A percentile compares a stretch with the other conserved stretches of the same genome.
These are phyloP conservation scores for Entomyzon cyanotis DNA, from an alignment of 2,113 vertebrate genomes.

Conservation along the genomic window DNA sequence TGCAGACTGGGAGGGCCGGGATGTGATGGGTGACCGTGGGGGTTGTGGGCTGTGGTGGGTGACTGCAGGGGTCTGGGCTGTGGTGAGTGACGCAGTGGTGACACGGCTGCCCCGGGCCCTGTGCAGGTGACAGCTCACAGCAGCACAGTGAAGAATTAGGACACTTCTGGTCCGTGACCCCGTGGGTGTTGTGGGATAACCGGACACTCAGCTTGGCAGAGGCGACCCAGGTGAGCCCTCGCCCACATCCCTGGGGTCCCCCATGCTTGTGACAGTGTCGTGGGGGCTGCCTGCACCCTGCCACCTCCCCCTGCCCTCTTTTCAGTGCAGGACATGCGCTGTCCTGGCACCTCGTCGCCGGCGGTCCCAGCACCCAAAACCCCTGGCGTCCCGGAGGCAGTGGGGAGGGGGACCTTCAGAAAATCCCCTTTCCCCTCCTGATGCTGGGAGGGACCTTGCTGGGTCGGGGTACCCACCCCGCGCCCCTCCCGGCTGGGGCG, in stretches of 20 bases:
- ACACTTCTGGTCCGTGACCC: neutral
- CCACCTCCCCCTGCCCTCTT: neutral
- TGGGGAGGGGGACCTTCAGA: neutral
- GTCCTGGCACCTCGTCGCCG: neutral
- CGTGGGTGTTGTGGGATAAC: neutral
- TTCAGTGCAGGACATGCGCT: neutral
- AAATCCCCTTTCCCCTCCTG: neutral
- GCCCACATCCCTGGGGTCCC: fast-evolving
- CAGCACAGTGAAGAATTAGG: neutral
- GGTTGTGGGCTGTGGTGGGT: too few relatives aligned
- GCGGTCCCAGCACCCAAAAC: neutral
- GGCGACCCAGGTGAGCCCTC: conserved; percentile 49
- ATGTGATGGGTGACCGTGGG: fast-evolving
- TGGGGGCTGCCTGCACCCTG: neutral
- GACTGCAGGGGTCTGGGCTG: fast-evolving
- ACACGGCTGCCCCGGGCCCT: neutral
- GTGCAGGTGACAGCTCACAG: neutral
- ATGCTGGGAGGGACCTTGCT: neutral
- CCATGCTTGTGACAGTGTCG: neutral
- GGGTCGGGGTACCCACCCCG: neutral
- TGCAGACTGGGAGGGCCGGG: neutral
- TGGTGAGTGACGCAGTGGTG: neutral
- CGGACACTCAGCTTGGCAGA: neutral
- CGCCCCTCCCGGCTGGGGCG: neutral
- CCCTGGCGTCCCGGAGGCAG: too few relatives aligned